These are phyloP conservation scores for Drosophila borborema DNA, from an alignment of 2,888 invertebrate species.

Conservation along the genomic window DNA sequence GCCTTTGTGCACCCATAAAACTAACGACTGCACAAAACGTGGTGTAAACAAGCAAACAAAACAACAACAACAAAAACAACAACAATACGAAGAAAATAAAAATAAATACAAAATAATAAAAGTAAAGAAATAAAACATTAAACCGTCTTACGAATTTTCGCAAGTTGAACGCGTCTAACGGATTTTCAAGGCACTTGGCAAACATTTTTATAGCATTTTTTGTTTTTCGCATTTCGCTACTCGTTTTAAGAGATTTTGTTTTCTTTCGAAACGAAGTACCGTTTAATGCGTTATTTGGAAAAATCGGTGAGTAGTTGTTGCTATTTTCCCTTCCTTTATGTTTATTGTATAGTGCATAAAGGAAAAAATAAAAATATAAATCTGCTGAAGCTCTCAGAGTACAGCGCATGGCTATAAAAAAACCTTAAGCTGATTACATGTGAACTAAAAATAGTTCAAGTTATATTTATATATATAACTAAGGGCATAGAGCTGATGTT, in stretches of 20 bases:
- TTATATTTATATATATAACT: neutral
- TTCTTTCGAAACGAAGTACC: conserved; percentile 25
- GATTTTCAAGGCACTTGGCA: conserved; percentile 48
- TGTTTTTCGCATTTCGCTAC: conserved; percentile 28
- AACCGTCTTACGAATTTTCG: conserved; percentile 64
- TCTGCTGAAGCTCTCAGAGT: neutral
- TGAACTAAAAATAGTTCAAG: neutral
- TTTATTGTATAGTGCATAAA: neutral
- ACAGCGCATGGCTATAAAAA: conserved; percentile 4
- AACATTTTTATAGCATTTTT: conserved; percentile 39
- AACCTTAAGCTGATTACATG: neutral
- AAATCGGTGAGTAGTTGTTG: conserved; percentile 40
- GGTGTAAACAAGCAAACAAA: conserved; percentile 10
- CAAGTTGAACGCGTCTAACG: conserved; percentile 61
- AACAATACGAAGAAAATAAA: conserved; percentile 9
- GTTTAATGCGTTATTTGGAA: conserved; percentile 37
- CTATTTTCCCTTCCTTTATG: neutral
- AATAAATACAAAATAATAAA: conserved; percentile 28
- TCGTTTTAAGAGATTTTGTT: conserved; percentile 12
- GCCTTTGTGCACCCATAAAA: conserved; percentile 35
- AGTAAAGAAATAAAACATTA: conserved; percentile 25
- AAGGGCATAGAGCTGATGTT: neutral
- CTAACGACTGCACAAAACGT: conserved; percentile 17
- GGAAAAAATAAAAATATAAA: neutral
- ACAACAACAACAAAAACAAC: neutral